Base-by-base conservation (phyloP, 2,888 invertebrate species). In the Hydropsyche betteni region DNA sequence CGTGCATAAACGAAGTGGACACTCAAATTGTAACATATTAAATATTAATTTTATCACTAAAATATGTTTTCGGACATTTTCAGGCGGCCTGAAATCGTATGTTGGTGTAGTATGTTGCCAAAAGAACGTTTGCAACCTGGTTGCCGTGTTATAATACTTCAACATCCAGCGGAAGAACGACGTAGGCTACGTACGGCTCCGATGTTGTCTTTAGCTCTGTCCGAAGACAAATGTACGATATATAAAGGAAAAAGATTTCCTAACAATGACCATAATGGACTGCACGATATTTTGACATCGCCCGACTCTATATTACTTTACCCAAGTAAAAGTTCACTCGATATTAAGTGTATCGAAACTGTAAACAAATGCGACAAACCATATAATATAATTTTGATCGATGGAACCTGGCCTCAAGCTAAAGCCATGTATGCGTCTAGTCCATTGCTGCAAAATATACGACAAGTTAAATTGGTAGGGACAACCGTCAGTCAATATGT, bases 371-470 rank as follows among this genome's bases (percentile, higher is more conserved):
- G 82, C 79, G 80, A 83, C 44, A 85, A 84, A 61, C 88, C 88
- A 8, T 94, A 93, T 82, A 96, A 94, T 83, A 86, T 97, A 73
- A 87, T 97, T 64, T 85, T 97, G 58, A 90, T 98, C 79, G 97
- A 98, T 87, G 97, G 98, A 4, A 98, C 98, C 8, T 98, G 97
- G 97, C 94, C 96, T 0, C 97, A 98, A 85, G 97, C 97, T 2
- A 96, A 95, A 84, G 94, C 95, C 10, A 95, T 97, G 78, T 97
- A 94, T 85, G 90, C 93, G 69, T 92, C 94, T 78, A 96, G 95
- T 83, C 90, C 92, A 12, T 86, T 91, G 77, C 86, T 97, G 70
- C 93, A 93, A 81, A 86, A 87, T 74, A 84, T 97, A 76, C 91
- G 88, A 81, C 95, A 96, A 86, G 94, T 96, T 0, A 95, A 96